Evolutionary conservation across 2,888 invertebrate genomes (phyloP).

Genomic region (Tipula helvola): DNA sequence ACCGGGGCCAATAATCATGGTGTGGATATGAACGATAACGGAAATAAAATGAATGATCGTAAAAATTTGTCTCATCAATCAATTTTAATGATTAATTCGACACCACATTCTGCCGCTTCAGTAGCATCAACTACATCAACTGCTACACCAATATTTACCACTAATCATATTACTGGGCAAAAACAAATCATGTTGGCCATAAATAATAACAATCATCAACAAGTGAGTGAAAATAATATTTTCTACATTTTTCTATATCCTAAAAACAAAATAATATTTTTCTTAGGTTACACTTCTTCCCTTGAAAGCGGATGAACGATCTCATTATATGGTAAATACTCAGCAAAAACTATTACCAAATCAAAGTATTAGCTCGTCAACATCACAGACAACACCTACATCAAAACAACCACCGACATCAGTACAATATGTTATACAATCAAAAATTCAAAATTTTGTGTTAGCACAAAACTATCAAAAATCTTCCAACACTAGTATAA

Average conservation of each 20-base stretch:
- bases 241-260: no score
- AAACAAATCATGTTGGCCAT: constrained; percentile 29
- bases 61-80: constrained; percentile 14
- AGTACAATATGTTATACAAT: constrained; percentile 25
- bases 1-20: constrained; percentile 11
- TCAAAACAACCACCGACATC: constrained; percentile 17
- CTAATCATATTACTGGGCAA: constrained; percentile 22
- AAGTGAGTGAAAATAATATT: constrained; percentile 21
- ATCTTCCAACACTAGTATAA: background rate
- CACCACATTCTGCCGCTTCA: constrained; percentile 16
- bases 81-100: constrained; percentile 21
- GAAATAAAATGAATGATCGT: constrained; percentile 15
- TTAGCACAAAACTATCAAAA: constrained; percentile 11
- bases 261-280: background rate
- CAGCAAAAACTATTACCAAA: constrained; percentile 14
- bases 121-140: constrained; percentile 19
- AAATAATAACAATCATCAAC: constrained; percentile 29
- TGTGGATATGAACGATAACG: constrained; percentile 18
- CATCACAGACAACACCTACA: background rate
- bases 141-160: constrained; percentile 18
- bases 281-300: constrained; percentile 20
- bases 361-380: constrained; percentile 5
- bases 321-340: constrained; percentile 15
- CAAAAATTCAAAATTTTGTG: constrained; percentile 11
- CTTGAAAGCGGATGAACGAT: constrained; percentile 18